Evolutionary conservation across 2,113 vertebrate species (phyloP), one percentile per base, ranked within the genome.

Genomic region (Coryphaenoides rupestris): DNA sequence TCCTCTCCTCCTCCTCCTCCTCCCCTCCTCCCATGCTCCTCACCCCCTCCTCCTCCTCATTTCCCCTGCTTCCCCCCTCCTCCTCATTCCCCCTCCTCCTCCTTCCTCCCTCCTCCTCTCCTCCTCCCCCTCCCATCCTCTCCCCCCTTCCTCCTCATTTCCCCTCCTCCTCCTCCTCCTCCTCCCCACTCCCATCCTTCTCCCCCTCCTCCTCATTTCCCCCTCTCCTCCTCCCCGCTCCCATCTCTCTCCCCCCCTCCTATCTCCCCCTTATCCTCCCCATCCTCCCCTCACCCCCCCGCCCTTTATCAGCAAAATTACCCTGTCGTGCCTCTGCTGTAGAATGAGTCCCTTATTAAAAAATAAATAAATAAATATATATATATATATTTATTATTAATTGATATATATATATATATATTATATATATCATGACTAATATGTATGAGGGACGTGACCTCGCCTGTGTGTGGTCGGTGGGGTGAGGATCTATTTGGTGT

Each of bases 401-500:
- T n/a, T n/a, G n/a, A n/a, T n/a, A n/a, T 40, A 26, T 26, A 6
- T 26, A 3, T 26, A 40, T 40, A 40, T 40, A 6, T 40, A 88
- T 89, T 88, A n/a, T 84, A 86, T 79, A 40, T 83, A 84, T 82
- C n/a, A 81, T 84, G 80, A 33, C 46, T 66, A 66, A 59, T 66
- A 54, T 40, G 23, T 54, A 60, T 60, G 6, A 22, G 47, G 56
- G 46, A 84, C 86, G 81, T 78, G 78, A 88, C 87, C 79, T 87
- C 82, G 73, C 84, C 84, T 74, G 83, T 76, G 74, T 75, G 33
- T 6, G 4, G 33, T 2, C 63, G 78, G 82, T 79, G 81, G 84
- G 80, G 87, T 84, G 77, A 78, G 77, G 81, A 87, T 86, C 87
- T 88, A 88, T 88, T 89, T 88, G 84, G 80, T 80, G 82, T 85